Percentiles rank a stretch among this genome's conserved stretches.
Evolutionary conservation across 2,888 invertebrate genomes (phyloP).

Genomic region (Parascotia fuliginaria): DNA sequence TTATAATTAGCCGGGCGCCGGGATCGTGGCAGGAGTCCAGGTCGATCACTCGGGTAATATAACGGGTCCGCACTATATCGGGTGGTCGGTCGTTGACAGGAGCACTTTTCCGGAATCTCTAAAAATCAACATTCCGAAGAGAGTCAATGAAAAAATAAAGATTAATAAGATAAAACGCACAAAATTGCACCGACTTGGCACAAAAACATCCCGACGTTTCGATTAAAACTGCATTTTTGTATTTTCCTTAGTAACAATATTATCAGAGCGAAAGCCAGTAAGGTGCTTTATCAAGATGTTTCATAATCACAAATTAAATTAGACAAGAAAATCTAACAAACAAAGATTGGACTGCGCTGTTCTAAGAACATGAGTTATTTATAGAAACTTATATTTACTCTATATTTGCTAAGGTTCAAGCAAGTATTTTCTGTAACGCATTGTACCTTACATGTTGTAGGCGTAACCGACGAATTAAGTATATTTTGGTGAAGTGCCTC

Average conservation of each 20-base stretch:
- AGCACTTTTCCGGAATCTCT: constrained; percentile 68
- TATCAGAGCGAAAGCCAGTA: neutral
- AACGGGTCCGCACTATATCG: constrained; percentile 78
- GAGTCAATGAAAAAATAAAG: constrained; percentile 29
- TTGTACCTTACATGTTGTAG: constrained; percentile 13
- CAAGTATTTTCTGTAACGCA: constrained; percentile 8
- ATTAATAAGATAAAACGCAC: constrained; percentile 31
- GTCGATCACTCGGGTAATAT: constrained; percentile 80
- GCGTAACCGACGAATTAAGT: constrained; percentile 17
- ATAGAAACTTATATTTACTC: constrained; percentile 7
- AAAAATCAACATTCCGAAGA: constrained; percentile 56
- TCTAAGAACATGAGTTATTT: constrained; percentile 10
- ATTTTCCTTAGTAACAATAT: neutral
- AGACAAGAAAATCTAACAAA: constrained; percentile 18
- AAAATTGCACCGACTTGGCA: constrained; percentile 24
- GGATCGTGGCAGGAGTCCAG: constrained; percentile 80
- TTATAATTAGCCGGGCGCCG: constrained; percentile 77
- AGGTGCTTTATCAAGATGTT: neutral
- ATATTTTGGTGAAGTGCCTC: constrained; percentile 19
- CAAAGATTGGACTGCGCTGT: constrained; percentile 8
- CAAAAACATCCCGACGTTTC: constrained; percentile 9
- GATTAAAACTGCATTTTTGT: constrained; percentile 5
- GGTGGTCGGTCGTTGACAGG: constrained; percentile 79
- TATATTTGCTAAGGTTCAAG: constrained; percentile 2
- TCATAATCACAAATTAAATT: constrained; percentile 9